Evolutionary conservation across 2,888 invertebrate genomes (phyloP), one percentile per base, ranked within the genome.

Genomic region (Margaritifera margaritifera): DNA sequence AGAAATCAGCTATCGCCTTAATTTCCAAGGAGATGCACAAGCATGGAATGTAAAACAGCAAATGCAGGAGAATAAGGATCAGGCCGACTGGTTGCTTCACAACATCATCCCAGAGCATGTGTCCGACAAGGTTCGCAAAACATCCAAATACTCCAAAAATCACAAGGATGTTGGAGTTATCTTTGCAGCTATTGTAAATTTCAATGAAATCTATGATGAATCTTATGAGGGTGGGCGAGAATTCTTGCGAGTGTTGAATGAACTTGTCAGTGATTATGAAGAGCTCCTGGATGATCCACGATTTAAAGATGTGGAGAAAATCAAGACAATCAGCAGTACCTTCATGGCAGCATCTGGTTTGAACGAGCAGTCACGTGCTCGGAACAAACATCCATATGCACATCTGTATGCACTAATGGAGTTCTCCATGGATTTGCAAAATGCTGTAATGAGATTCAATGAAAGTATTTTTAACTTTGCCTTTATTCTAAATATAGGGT

Each of bases 331-430:
- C 74, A 90, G 96, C 6, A 95, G 96, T 78, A 97, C 97, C 0
- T 98, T 97, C 86, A 99, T 99, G 98, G 98, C 97, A 1, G 98
- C 98, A 0, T 96, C 97, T 71, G 98, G 98, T 0, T 91, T 99
- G 69, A 96, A 98, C 90, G 95, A 96, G 0, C 92, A 92, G 71
- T 92, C 94, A 81, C 92, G 96, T 5, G 92, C 92, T 27, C 91
- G 93, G 59, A 94, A 94, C 77, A 91, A 93, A 27, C 92, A 94
- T 78, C 92, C 94, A 2, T 91, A 95, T 86, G 93, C 94, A 51
- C 96, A 97, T 87, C 90, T 96, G n/a, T 94, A 93, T 86, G 94
- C 96, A 31, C 91, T 99, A 56, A 93, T 99, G 93, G 96, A 98
- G 84, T 99, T 98, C 89, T 95, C 96, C 1, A 90, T 95, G 81